Evolutionary conservation across 2,113 vertebrate genomes (phyloP), one percentile per base, ranked within the genome.

Genomic region (Hemichromis elongatus): DNA sequence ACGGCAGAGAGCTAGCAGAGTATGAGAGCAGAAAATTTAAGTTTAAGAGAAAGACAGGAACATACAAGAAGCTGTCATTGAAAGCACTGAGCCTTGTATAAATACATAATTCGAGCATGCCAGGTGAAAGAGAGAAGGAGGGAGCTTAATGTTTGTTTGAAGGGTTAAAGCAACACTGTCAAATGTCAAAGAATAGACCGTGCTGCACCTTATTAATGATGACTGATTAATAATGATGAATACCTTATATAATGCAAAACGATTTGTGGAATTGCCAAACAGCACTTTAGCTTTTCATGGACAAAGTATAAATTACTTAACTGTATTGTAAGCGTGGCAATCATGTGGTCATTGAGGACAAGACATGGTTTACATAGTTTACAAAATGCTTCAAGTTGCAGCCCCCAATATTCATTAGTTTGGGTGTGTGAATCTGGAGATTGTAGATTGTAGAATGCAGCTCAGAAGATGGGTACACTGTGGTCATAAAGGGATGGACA

Each of bases 1-100:
- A 89, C 79, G 63, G 75, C 81, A 55, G 79, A 79, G 54, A 88
- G 88, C 75, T 19, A 80, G 37, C 40, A 10, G 68, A 80, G 80
- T 73, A 7, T 81, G 56, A 16, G 70, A 79, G 77, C 47, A n/a
- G 28, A 78, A 37, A 45, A 78, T 89, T 81, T 80, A 26, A 89
- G 40, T 89, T 61, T 54, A 24, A 82, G 77, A 37, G n/a, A 24
- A 78, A 80, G 83, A 84, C 10, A 26, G 28, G 40, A 4, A 81
- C 16, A 52, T 10, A 53, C 24, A 55, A 52, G 47, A 75, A 55
- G 50, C 26, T 3, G 30, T 77, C 52, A 35, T 13, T 14, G 81
- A 63, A 87, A 33, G 19, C n/a, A 70, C 40, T 26, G 45, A 75
- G 68, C 68, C 57, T 53, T 21, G 70, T 59, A 28, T 75, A 13